Base-by-base conservation (phyloP, 2,797 vertebrate genomes). In the Pygocentrus nattereri region DNA sequence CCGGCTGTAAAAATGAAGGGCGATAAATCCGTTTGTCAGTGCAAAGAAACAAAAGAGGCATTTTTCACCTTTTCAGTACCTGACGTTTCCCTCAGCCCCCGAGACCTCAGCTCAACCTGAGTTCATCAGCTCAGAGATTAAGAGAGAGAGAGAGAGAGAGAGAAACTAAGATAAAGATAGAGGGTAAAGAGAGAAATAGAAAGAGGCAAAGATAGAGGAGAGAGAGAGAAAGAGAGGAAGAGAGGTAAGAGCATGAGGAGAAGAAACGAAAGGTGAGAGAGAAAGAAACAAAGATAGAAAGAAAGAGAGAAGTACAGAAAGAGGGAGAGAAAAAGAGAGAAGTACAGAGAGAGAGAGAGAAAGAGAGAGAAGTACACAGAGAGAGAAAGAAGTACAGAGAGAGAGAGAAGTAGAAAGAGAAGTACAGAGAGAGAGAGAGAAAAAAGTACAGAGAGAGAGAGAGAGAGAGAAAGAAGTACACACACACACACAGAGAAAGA, bases 11-110 rank as follows among this genome's bases (percentile, higher is more conserved):
- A 18, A 70, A 2, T n/a, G 34, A 69, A 69, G 65, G 65, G 21
- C 65, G 11, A 23, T 23, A 38, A 69, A 23, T 68, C 30, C 10
- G 62, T 38, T 62, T 38, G 16, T 19, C 30, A 4, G 11, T 15
- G 5, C 61, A 5, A 7, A 44, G 31, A 49, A 47, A 69, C 21
- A 13, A 19, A 27, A 16, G 12, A 25, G 47, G 21, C 38, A 11
- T 23, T 70, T 49, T 47, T 27, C 68, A 47, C 41, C 67, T 69
- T n/a, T 44, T 69, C 67, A 69, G 67, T 23, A 30, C 15, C 47
- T 50, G 23, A 52, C 15, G 65, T 12, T 69, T 47, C 64, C 65
- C 41, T 41, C 65, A 30, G 10, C 25, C 23, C 3, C 7, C 15
- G 23, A 70, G 68, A 44, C 34, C 34, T 68, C 34, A 61, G 25